Evolutionary conservation across 2,888 invertebrate species (phyloP).

Genomic region (Deilephila porcellus): DNA sequence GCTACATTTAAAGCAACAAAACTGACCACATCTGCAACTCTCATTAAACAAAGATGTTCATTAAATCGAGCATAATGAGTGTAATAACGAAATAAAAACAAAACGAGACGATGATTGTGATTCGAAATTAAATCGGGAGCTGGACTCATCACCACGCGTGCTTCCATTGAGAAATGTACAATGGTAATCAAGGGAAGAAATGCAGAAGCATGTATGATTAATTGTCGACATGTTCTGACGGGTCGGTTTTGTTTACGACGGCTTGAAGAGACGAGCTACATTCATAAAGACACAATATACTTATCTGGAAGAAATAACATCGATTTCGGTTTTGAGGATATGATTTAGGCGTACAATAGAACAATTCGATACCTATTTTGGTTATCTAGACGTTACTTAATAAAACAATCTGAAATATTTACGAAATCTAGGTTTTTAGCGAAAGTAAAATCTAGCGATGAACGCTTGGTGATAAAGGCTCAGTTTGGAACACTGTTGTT

Average conservation of each 20-base stretch:
- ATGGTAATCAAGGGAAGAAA: constrained; percentile 68
- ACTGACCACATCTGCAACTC: constrained; percentile 49
- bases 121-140: constrained; percentile 70
- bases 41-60: constrained; percentile 63
- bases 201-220: constrained; percentile 70
- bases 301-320: neutral
- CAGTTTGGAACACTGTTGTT: too few species aligned
- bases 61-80: constrained; percentile 59
- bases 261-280: neutral
- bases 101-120: constrained; percentile 59
- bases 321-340: too few species aligned
- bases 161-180: constrained; percentile 63
- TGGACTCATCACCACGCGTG: constrained; percentile 53
- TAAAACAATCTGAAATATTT: too few species aligned
- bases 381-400: too few species aligned
- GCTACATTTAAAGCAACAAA: constrained; percentile 43
- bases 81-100: constrained; percentile 61
- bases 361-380: too few species aligned
- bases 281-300: neutral
- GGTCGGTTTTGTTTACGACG: constrained; percentile 9
- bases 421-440: too few species aligned
- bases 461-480: too few species aligned
- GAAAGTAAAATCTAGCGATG: too few species aligned
- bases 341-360: neutral
- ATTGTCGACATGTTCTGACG: constrained; percentile 48